Evolutionary conservation across 92 coral and sea anemone genomes (phyloP), one percentile per base, ranked within the genome.

Genomic region (Phenganax stokvisi): DNA sequence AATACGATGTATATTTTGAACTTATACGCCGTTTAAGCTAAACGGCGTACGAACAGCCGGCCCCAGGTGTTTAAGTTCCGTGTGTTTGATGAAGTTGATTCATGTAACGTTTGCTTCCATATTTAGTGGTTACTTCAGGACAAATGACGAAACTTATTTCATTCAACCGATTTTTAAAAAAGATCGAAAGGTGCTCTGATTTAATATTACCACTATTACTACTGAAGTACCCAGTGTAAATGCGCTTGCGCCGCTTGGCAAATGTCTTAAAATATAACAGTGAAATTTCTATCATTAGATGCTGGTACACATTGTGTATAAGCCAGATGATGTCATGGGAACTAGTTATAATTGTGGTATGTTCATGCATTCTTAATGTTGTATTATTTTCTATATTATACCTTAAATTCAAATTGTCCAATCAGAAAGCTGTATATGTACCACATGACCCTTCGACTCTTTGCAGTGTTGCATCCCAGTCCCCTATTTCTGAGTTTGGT

Each of bases 41-140:
- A 20, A 20, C 25, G 0, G 25, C 25, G 25, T 20, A 20, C 25
- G 25, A 20, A 20, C 25, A 20, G 0, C 25, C 25, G 25, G 25
- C 25, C 25, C 25, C 25, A 20, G 25, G 25, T 20, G 25, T 20
- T 20, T 20, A 20, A 20, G 0, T 70, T 30, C 29, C 0, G 73
- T n/a, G 12, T 12, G n/a, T 12, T 13, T 0, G 55, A 4, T 8
- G n/a, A 71, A 10, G 20, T 53, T 44, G 47, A 30, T 56, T 71
- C 57, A 29, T 30, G 8, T 52, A 52, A 6, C 56, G 3, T 28
- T 62, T 28, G 31, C 29, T 64, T 44, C 9, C 15, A 12, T 30
- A 59, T 52, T 28, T 53, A 76, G 81, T 76, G 81, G 81, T 17
- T 76, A 58, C 53, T 76, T 76, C 81, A 76, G 81, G 61, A 76